These are phyloP conservation scores for Choloepus hoffmanni DNA, from an alignment of 2,113 vertebrate genomes.

Conservation along the genomic window DNA sequence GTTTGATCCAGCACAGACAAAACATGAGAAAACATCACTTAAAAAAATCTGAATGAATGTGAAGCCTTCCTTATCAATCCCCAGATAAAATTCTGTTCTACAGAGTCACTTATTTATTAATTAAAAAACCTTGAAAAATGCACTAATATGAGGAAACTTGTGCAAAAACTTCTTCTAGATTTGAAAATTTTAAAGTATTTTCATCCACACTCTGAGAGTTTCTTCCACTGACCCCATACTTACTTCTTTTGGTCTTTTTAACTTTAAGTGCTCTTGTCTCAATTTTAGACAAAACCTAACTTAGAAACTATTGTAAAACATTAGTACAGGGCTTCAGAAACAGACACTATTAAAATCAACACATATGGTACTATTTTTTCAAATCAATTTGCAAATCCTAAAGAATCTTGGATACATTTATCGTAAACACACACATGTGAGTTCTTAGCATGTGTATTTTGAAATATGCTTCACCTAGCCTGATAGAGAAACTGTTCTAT, in stretches of 20 bases:
- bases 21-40: background rate
- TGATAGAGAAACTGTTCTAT: constrained; percentile 7
- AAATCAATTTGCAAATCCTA: background rate
- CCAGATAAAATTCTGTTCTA: background rate
- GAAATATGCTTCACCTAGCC: background rate
- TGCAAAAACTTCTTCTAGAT: background rate
- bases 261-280: background rate
- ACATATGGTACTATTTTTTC: background rate
- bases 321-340: background rate
- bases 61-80: background rate
- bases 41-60: background rate
- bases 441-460: background rate
- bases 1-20: background rate
- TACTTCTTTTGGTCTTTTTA: background rate
- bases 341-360: background rate
- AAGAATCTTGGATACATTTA: constrained; percentile 26
- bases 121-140: background rate
- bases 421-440: background rate
- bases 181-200: constrained; percentile 12
- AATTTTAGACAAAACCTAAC: background rate
- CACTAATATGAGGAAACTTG: background rate
- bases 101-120: background rate
- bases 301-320: constrained; percentile 10
- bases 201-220: background rate
- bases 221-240: background rate